Evolutionary conservation across 2,797 vertebrate genomes (phyloP).

Genomic region (Leptoclinus maculatus): DNA sequence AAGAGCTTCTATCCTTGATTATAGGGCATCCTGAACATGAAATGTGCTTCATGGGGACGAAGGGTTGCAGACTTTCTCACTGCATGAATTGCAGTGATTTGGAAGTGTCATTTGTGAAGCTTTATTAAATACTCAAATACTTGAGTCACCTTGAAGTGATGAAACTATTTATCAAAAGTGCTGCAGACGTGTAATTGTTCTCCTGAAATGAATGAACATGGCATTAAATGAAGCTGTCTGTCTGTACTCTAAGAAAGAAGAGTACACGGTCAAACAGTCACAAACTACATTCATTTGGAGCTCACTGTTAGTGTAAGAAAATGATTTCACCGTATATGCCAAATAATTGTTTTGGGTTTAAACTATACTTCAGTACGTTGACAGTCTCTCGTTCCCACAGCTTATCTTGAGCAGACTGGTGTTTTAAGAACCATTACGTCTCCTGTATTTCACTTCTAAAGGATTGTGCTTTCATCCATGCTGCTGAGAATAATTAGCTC

Average conservation of each 20-base stretch:
- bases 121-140: constrained; percentile 50
- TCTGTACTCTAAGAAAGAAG: constrained; percentile 25
- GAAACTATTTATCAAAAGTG: constrained; percentile 37
- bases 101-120: constrained; percentile 36
- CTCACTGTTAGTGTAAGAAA: constrained; percentile 8
- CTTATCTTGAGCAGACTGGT: constrained; percentile 1
- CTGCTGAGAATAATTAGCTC: not conserved
- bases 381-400: constrained; percentile 1
- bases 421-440: not conserved
- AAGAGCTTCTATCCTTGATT: constrained; percentile 41
- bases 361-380: not conserved
- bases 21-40: constrained; percentile 38
- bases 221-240: constrained; percentile 52
- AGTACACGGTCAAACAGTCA: constrained; percentile 25
- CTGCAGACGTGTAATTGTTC: constrained; percentile 48
- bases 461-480: not conserved
- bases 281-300: constrained; percentile 25
- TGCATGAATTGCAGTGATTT: constrained; percentile 41
- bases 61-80: constrained; percentile 27
- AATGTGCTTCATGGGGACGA: constrained; percentile 28
- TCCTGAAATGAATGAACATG: constrained; percentile 35
- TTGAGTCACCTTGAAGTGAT: constrained; percentile 56
- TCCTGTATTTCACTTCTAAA: not conserved
- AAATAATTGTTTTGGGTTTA: constrained; percentile 27
- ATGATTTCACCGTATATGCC: not conserved